Base-by-base conservation (phyloP, 2,888 invertebrate genomes). In the Acrobasis consociella region DNA sequence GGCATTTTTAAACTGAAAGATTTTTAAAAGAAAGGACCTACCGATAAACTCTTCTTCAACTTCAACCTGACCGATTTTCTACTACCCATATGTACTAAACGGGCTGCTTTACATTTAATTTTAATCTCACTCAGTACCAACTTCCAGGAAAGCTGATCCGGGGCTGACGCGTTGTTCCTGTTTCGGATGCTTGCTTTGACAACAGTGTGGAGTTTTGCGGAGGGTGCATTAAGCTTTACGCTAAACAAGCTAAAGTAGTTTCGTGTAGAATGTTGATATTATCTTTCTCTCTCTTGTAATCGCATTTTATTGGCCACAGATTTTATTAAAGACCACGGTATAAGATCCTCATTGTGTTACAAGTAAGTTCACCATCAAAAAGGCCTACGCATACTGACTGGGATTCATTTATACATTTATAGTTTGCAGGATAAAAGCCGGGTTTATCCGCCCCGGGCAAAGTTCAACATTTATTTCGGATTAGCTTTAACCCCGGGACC, bases 121-220 rank as follows among this genome's bases (percentile, higher is more conserved):
- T 31, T 31, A 0, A 5, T 31, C 31, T 31, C 31, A 31, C 31
- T 5, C 2, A 31, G 31, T 8, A 31, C 31, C 7, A 31, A 31
- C 31, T 31, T 31, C 31, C 15, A 61, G 55, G 39, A 67, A 65
- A 67, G 65, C 67, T 60, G 66, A 63, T 63, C 66, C 64, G 46
- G 49, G n/a, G 62, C 66, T 64, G 67, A 67, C 63, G 62, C 63
- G 58, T 62, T 37, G 60, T 62, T 67, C 52, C n/a, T 49, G 49
- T 62, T 56, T 56, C 17, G 42, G 52, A 7, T 56, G 42, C 56
- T 56, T 56, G 42, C 56, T 56, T 56, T 56, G 56, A 42, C 56
- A 42, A 56, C 11, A 52, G 5, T 56, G 56, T 42, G 17, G 39
- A 22, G 56, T 42, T 56, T 42, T 46, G 22, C 56, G 16, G 31